Conservation (phyloP, 1,140 invertebrate species). For the Aricia agestis region DNA sequence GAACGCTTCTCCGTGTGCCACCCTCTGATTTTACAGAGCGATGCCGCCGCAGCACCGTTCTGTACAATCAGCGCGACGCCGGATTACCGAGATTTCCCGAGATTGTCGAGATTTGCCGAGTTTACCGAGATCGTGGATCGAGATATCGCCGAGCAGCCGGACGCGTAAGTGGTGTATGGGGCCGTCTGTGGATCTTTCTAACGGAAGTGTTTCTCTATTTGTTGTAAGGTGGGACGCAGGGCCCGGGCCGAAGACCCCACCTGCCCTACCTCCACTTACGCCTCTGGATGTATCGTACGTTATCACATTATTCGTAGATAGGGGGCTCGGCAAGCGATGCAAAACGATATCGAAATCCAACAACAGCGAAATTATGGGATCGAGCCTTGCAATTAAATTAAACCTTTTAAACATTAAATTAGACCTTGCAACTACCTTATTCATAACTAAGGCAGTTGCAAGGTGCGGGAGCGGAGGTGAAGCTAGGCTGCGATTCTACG, state of each 20-base stretch:
- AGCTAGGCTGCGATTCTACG: too few relatives aligned
- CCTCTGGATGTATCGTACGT: conserved; percentile 78
- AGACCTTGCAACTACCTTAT: too few relatives aligned
- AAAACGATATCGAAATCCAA: neutral
- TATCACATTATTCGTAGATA: conserved; percentile 35
- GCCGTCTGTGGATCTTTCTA: conserved; percentile 55
- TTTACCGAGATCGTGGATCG: conserved; percentile 24
- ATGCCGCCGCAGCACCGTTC: conserved; percentile 6
- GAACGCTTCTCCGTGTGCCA: conserved; percentile 19
- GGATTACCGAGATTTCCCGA: neutral
- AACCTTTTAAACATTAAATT: too few relatives aligned
- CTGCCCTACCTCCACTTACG: conserved; percentile 77
- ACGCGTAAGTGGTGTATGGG: conserved; percentile 72
- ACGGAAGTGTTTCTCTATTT: conserved; percentile 70
- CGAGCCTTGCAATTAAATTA: too few relatives aligned
- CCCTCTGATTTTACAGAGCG: conserved; percentile 1
- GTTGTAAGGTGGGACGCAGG: conserved; percentile 75
- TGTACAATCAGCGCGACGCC: neutral
- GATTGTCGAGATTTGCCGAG: conserved; percentile 23
- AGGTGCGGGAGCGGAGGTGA: too few relatives aligned
- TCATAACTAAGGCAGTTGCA: too few relatives aligned
- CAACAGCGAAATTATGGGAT: neutral
- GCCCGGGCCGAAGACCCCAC: conserved; percentile 71
- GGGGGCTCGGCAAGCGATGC: neutral
- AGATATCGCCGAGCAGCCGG: conserved; percentile 55